Evolutionary conservation across 2,113 vertebrate species (phyloP).

Genomic region (Oryzias javanicus): DNA sequence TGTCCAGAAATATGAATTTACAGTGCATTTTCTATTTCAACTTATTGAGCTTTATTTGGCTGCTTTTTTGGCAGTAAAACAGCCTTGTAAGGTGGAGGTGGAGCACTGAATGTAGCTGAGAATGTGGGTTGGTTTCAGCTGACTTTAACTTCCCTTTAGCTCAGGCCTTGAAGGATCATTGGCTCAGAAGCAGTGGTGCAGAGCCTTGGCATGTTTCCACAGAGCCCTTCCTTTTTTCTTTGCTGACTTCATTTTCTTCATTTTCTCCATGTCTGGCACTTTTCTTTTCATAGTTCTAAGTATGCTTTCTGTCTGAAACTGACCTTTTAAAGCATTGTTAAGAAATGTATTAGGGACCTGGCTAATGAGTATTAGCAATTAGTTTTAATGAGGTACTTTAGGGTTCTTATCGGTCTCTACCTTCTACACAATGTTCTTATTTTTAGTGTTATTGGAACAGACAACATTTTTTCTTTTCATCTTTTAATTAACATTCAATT

Average conservation of each 20-base stretch:
- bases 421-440: not conserved
- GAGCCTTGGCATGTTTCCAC: conserved; percentile 50
- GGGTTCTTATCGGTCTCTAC: conserved; percentile 13
- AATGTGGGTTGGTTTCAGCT: conserved; percentile 40
- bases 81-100: not conserved
- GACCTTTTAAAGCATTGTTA: conserved; percentile 32
- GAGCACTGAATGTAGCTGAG: conserved; percentile 32
- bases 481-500: too few relatives aligned
- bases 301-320: conserved; percentile 19
- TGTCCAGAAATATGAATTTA: too few relatives aligned
- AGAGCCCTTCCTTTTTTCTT: conserved; percentile 26
- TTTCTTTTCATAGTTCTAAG: conserved; percentile 17
- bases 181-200: conserved; percentile 46
- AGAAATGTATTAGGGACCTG: conserved; percentile 38
- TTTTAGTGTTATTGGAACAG: not conserved
- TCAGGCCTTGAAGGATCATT: conserved; percentile 30
- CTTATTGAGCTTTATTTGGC: not conserved
- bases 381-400: conserved; percentile 18
- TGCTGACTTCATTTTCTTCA: conserved; percentile 19
- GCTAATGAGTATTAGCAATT: conserved; percentile 20
- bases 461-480: too few relatives aligned
- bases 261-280: not conserved
- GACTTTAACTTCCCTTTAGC: conserved; percentile 48
- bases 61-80: conserved; percentile 1
- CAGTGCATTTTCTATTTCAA: too few relatives aligned